Percentiles rank a stretch among this genome's conserved stretches.
These are phyloP conservation scores for Diogma glabrata DNA, from an alignment of 2,888 invertebrate genomes.

Conservation along the genomic window DNA sequence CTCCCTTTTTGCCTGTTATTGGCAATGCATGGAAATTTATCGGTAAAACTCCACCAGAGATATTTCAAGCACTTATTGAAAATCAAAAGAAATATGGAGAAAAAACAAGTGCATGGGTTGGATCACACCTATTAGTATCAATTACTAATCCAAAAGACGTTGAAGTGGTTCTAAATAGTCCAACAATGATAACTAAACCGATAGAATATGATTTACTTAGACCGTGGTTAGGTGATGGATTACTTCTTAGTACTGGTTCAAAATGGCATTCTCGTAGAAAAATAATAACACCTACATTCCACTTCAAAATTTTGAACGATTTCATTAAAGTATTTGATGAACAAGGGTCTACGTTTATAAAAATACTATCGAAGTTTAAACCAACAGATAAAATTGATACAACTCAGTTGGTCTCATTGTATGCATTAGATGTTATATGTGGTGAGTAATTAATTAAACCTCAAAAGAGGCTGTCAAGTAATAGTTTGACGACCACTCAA, in stretches of 20 bases:
- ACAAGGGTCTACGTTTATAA: constrained; percentile 43
- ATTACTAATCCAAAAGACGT: constrained; percentile 27
- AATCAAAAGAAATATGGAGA: constrained; percentile 30
- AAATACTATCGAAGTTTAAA: constrained; percentile 18
- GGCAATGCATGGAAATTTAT: constrained; percentile 40
- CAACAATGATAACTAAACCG: constrained; percentile 41
- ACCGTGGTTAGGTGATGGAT: constrained; percentile 44
- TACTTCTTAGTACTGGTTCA: constrained; percentile 38
- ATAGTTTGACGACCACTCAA: too few species aligned
- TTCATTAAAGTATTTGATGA: constrained; percentile 59
- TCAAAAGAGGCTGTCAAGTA: too few species aligned
- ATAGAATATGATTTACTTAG: constrained; percentile 38
- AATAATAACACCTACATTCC: constrained; percentile 66
- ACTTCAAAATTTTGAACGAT: constrained; percentile 63
- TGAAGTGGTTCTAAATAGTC: constrained; percentile 24
- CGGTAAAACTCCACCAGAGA: constrained; percentile 31
- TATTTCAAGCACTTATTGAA: constrained; percentile 27
- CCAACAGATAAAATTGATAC: constrained; percentile 42
- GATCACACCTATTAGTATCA: constrained; percentile 22
- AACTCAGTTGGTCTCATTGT: constrained; percentile 47
- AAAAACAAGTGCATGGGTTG: constrained; percentile 23
- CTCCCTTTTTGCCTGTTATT: constrained; percentile 38
- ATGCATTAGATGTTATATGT: constrained; percentile 49
- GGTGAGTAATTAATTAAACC: too few species aligned
- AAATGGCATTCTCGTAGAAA: constrained; percentile 56